A percentile compares a stretch with the other conserved stretches of the same genome.
Conservation (phyloP, 2,113 vertebrate species). For the Carassius carassius region DNA sequence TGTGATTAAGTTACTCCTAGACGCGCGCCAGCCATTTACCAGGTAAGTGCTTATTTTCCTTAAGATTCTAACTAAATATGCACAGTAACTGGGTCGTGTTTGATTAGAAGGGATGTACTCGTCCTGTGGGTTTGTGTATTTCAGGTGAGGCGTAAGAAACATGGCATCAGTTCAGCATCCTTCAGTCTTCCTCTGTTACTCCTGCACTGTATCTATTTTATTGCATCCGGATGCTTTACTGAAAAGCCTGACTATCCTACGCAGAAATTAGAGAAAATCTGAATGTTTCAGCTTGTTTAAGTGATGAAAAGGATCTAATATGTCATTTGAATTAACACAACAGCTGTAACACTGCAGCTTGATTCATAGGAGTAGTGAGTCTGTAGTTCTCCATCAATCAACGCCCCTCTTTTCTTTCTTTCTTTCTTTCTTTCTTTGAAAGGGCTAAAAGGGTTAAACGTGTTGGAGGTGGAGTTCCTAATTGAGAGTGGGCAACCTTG, state of each 20-base stretch:
- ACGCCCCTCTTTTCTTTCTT: background rate
- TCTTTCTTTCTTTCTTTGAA: background rate
- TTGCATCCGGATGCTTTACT: background rate
- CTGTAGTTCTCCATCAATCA: background rate
- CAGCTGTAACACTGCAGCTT: background rate
- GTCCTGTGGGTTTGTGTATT: background rate
- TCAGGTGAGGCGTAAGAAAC: background rate
- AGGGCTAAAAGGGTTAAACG: background rate
- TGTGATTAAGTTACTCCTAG: background rate
- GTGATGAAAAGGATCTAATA: background rate
- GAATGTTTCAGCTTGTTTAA: background rate
- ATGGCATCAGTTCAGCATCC: background rate
- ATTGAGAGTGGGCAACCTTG: background rate
- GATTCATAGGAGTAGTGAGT: background rate
- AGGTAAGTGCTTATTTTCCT: background rate
- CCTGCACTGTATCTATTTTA: background rate
- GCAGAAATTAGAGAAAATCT: background rate
- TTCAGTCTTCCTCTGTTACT: background rate
- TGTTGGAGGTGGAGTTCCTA: background rate
- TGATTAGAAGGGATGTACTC: background rate
- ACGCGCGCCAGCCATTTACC: background rate
- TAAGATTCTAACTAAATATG: background rate
- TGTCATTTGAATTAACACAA: background rate
- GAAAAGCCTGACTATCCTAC: background rate
- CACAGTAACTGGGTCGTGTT: too few species aligned